A percentile compares a stretch with the other conserved stretches of the same genome.
These are phyloP conservation scores for Mycteria americana DNA, from an alignment of 2,797 vertebrate species.

Conservation along the genomic window DNA sequence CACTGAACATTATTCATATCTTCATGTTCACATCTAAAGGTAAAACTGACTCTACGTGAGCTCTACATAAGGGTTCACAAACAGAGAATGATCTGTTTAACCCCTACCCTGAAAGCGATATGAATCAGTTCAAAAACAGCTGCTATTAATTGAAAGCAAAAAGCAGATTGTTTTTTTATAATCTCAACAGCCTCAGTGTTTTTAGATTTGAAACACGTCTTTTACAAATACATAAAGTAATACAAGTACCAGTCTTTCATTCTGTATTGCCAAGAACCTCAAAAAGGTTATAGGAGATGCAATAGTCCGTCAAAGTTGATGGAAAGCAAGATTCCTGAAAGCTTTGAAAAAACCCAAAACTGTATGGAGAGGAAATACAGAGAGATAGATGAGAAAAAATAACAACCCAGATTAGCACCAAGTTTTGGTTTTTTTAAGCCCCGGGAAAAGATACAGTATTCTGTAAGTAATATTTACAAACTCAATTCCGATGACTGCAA, in stretches of 20 bases:
- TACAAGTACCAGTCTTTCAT: background rate
- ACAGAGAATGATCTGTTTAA: background rate
- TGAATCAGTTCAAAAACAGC: background rate
- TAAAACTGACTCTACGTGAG: background rate
- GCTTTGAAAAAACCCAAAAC: background rate
- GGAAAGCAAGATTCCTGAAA: background rate
- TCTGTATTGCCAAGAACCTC: background rate
- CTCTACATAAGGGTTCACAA: background rate
- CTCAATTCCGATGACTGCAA: background rate
- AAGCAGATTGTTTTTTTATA: background rate
- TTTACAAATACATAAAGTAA: background rate
- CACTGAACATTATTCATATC: background rate
- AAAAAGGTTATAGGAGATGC: background rate
- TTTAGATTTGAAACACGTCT: background rate
- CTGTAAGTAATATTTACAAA: background rate
- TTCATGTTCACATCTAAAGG: background rate
- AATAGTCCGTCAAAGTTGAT: background rate
- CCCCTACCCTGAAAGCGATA: background rate
- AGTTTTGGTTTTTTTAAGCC: background rate
- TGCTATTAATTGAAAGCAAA: background rate
- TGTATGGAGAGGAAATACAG: background rate
- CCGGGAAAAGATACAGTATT: background rate
- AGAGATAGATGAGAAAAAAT: background rate
- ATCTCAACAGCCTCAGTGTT: background rate
- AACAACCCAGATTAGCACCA: accelerated